Base-by-base conservation (phyloP, 2,888 invertebrate genomes). In the Serrognathus titanus region DNA sequence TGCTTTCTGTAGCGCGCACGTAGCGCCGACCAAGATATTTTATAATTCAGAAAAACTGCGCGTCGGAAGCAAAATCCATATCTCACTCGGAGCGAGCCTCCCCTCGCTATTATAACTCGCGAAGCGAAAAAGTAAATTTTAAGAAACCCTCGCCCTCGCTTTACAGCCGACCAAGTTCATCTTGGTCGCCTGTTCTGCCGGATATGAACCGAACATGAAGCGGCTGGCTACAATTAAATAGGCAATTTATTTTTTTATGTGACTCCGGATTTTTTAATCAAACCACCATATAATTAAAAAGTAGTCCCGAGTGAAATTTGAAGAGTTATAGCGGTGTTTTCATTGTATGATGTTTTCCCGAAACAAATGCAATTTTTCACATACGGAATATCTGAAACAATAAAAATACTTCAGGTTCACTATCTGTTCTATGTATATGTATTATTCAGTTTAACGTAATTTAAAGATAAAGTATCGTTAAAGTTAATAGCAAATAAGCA, bases 11-110 rank as follows among this genome's bases (percentile, higher is more conserved):
- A 62, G 63, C 63, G 63, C 65, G 58, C 65, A 65, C 63, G 63
- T 63, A 62, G 51, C 57, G 50, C 57, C 61, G 57, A 61, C 62
- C 63, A 62, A 72, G 74, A 76, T 75, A 76, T 76, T 77, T 76
- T 76, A 76, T 76, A 77, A 77, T 76, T 76, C 76, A 73, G 76
- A 63, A 58, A 55, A 60, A 60, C 49, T 53, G 55, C 58, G 55
- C 69, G 75, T 75, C 75, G 74, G 74, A 73, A 76, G 75, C 73
- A 77, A 77, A 77, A 77, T 77, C 77, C 77, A 77, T 77, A 77
- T 78, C 76, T 76, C 74, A 74, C 73, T 72, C 71, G 66, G 61
- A 65, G 66, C 65, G 62, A 46, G 63, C 52, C 56, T 66, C 71
- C 73, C 69, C 72, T 61, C 65, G 75, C 76, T 74, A 76, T 77